Conservation (phyloP, 1,140 invertebrate species). For the Papilio polyxenes region DNA sequence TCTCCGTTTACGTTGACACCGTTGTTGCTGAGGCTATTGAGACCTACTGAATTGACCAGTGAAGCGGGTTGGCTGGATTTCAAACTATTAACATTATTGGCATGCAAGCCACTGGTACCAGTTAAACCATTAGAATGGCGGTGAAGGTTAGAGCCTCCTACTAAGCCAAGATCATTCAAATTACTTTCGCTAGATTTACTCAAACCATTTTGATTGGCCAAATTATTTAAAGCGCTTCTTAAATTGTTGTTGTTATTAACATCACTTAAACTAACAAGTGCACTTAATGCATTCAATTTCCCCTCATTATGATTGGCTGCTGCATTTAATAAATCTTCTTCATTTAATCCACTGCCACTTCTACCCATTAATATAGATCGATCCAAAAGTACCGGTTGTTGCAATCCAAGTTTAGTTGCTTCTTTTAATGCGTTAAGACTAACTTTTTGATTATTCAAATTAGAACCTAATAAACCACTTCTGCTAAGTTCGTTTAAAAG, state of each 20-base stretch:
- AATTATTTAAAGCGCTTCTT: neutral
- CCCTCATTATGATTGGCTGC: conserved; percentile 1
- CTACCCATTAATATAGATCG: neutral
- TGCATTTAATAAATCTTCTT: conserved; percentile 16
- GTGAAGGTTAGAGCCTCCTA: neutral
- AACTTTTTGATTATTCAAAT: conserved; percentile 11
- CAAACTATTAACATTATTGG: neutral
- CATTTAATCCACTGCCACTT: neutral
- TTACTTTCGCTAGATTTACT: conserved; percentile 5
- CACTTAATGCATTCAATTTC: conserved; percentile 1
- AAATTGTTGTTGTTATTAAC: neutral
- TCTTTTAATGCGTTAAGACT: conserved; percentile 22
- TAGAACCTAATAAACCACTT: neutral
- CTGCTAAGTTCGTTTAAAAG: neutral
- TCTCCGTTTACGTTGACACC: neutral
- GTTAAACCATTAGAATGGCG: neutral
- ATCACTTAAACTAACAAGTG: conserved; percentile 1
- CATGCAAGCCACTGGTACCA: neutral
- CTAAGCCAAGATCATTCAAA: neutral
- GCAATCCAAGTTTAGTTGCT: conserved; percentile 1
- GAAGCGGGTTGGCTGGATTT: neutral
- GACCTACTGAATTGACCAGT: neutral
- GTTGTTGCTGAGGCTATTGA: neutral
- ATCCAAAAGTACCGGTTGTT: conserved; percentile 6
- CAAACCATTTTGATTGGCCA: neutral